Percentiles rank a stretch among this genome's conserved stretches.
phyloP scores from a whole-genome alignment of 2,888 invertebrate genomes.

The Acanthosoma haemorrhoidale region DNA sequence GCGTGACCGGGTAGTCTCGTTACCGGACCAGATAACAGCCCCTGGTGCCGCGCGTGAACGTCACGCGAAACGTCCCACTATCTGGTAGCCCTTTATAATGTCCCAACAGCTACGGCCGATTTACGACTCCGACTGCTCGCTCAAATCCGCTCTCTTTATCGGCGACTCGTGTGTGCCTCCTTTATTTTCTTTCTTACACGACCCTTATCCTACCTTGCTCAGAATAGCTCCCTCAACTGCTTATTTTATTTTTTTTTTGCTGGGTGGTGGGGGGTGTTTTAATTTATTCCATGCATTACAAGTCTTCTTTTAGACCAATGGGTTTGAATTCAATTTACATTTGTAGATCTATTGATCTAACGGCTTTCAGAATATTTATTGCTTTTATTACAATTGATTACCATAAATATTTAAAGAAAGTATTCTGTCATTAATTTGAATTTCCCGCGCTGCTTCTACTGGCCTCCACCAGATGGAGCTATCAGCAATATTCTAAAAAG shows the following conservation, averaged over 20 bases:
- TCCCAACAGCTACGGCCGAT: background rate
- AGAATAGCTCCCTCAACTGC: background rate
- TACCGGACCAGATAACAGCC: background rate
- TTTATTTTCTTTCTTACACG: constrained; percentile 13
- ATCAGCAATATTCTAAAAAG: too few species aligned
- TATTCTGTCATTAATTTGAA: too few species aligned
- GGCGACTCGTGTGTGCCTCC: background rate
- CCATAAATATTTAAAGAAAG: too few species aligned
- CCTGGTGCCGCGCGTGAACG: constrained; percentile 11
- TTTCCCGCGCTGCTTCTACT: too few species aligned
- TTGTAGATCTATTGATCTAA: too few species aligned
- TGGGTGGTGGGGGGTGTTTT: background rate
- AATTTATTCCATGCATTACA: constrained; percentile 14
- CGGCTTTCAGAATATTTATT: too few species aligned
- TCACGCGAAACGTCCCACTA: constrained; percentile 23
- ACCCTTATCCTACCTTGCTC: constrained; percentile 3
- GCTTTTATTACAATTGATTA: too few species aligned
- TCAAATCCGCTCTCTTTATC: constrained; percentile 18
- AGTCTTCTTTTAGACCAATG: background rate
- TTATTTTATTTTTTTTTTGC: background rate
- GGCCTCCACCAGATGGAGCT: too few species aligned
- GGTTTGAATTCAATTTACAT: background rate
- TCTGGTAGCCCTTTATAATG: constrained; percentile 16
- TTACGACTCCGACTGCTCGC: background rate
- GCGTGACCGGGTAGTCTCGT: constrained; percentile 25